phyloP scores from a whole-genome alignment of 2,888 invertebrate genomes.

The Micropterix aruncella region DNA sequence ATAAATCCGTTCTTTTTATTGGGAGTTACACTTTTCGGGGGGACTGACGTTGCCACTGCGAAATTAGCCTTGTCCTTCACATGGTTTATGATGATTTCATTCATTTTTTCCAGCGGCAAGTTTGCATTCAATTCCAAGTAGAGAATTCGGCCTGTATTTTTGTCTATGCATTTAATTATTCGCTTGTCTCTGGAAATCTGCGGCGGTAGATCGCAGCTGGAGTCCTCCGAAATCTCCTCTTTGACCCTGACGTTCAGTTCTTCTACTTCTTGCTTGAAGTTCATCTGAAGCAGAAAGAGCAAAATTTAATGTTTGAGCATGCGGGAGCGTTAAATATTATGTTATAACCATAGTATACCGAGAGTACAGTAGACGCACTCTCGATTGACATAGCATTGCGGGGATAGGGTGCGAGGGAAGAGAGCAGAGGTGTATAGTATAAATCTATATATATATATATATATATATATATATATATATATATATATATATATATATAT shows the following conservation, averaged over 20 bases:
- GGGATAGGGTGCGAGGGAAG: too few relatives aligned
- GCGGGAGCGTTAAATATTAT: too few relatives aligned
- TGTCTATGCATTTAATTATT: conserved; percentile 32
- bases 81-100: conserved; percentile 29
- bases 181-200: conserved; percentile 17
- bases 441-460: too few relatives aligned
- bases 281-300: too few relatives aligned
- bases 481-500: too few relatives aligned
- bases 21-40: background rate
- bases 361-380: too few relatives aligned
- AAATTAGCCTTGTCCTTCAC: background rate
- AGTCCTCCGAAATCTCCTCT: background rate
- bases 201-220: background rate
- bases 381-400: too few relatives aligned
- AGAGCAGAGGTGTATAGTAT: too few relatives aligned
- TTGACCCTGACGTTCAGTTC: background rate
- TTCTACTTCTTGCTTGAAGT: too few relatives aligned
- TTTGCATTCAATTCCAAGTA: conserved; percentile 31
- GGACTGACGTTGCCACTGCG: background rate
- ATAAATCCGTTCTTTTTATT: background rate
- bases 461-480: too few relatives aligned
- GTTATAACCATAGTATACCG: too few relatives aligned
- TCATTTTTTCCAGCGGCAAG: conserved; percentile 26
- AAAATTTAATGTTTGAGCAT: too few relatives aligned
- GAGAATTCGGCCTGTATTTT: conserved; percentile 29